These are phyloP conservation scores for Glandiceps talaboti DNA, from an alignment of 53 echinoderm and acorn worm genomes.

Conservation along the genomic window DNA sequence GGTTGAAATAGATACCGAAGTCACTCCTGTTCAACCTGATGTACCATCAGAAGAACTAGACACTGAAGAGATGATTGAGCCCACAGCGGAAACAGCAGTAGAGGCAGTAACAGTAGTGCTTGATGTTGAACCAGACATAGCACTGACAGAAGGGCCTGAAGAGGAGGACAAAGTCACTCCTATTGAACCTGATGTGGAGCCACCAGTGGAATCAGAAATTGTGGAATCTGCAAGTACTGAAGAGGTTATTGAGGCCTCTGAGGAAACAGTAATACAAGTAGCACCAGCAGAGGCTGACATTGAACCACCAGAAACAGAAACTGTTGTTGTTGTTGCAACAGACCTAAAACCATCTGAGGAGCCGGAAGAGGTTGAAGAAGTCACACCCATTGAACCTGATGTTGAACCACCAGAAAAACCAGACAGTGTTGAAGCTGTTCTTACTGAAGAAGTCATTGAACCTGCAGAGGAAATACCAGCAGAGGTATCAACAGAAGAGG, in stretches of 20 bases:
- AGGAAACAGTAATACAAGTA: no score
- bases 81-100: not conserved
- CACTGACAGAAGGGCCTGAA: constrained; percentile 2
- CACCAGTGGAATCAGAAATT: constrained; percentile 1
- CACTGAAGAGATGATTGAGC: not conserved
- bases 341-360: constrained; percentile 8
- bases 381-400: not conserved
- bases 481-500: not conserved
- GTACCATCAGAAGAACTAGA: not conserved
- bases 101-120: not conserved
- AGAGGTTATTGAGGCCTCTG: no score
- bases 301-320: not conserved
- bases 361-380: constrained; percentile 10
- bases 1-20: no score
- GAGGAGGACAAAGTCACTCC: constrained; percentile 6
- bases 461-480: not conserved
- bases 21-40: no score
- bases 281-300: not conserved
- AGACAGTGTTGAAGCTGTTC: no score
- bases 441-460: not conserved
- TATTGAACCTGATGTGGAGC: not conserved
- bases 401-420: no score
- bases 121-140: constrained; percentile 2
- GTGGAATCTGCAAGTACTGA: no score
- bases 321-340: not conserved